Conservation (phyloP, 2,888 invertebrate genomes). For the Pollenia labialis region DNA sequence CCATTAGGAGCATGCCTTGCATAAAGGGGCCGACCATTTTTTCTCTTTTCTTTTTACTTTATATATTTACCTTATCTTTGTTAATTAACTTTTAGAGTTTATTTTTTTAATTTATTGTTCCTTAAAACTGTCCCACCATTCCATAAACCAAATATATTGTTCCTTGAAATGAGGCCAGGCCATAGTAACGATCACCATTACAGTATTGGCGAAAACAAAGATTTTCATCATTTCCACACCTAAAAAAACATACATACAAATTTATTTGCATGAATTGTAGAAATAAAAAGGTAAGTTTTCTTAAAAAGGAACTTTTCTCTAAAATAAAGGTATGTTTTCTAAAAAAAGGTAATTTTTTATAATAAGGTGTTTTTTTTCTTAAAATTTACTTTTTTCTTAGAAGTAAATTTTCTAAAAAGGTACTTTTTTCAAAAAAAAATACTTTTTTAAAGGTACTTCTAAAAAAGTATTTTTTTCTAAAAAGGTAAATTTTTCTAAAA, state of each 20-base stretch:
- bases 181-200: conserved; percentile 89
- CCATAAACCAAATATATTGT: conserved; percentile 85
- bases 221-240: conserved; percentile 90
- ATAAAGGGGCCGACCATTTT: conserved; percentile 87
- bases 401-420: too few relatives aligned
- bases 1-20: conserved; percentile 87
- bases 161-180: conserved; percentile 90
- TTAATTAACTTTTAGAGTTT: conserved; percentile 9
- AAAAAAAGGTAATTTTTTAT: too few relatives aligned
- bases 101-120: conserved; percentile 54
- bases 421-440: too few relatives aligned
- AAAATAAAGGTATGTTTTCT: not conserved
- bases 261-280: too few relatives aligned
- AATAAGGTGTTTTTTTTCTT: conserved; percentile 32
- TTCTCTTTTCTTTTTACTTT: not conserved
- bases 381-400: too few relatives aligned
- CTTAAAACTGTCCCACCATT: conserved; percentile 83
- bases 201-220: conserved; percentile 91
- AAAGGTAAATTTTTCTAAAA: too few relatives aligned
- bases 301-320: not conserved
- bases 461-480: too few relatives aligned
- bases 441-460: too few relatives aligned
- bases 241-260: conserved; percentile 81
- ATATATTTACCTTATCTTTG: not conserved
- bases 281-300: conserved; percentile 11